Percentiles rank a stretch among this genome's conserved stretches.
phyloP scores from a whole-genome alignment of 2,888 invertebrate species.

The Bembecia ichneumoniformis region DNA sequence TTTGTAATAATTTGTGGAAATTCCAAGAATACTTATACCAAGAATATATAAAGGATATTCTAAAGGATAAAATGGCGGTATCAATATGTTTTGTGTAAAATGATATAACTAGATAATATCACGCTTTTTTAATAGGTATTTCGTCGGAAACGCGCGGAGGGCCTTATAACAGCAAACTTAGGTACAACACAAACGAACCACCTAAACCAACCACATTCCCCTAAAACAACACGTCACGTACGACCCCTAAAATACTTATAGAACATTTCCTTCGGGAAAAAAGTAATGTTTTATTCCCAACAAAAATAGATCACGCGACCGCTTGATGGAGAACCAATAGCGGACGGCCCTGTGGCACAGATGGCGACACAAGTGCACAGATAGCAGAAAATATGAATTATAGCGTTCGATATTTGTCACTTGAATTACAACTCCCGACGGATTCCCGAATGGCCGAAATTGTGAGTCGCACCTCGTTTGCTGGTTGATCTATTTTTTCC shows the following conservation, averaged over 20 bases:
- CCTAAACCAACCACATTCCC: constrained; percentile 25
- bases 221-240: constrained; percentile 50
- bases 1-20: too few species aligned
- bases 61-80: too few species aligned
- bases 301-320: constrained; percentile 68
- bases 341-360: constrained; percentile 61
- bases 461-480: constrained; percentile 62
- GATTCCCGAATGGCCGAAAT: constrained; percentile 46
- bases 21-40: too few species aligned
- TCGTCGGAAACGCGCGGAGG: too few species aligned
- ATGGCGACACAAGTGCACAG: constrained; percentile 65
- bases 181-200: constrained; percentile 25
- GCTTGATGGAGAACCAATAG: constrained; percentile 70
- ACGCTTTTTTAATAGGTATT: too few species aligned
- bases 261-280: constrained; percentile 65
- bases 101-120: too few species aligned
- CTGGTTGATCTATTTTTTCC: constrained; percentile 53
- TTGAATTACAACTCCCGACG: constrained; percentile 69
- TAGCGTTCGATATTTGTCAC: constrained; percentile 73
- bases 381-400: constrained; percentile 71
- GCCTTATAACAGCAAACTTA: too few species aligned
- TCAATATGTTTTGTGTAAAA: too few species aligned
- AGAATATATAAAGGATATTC: too few species aligned
- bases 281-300: constrained; percentile 65
- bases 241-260: constrained; percentile 60